These are phyloP conservation scores for Agonopterix alstromeriana DNA, from an alignment of 2,888 invertebrate genomes.

Conservation along the genomic window DNA sequence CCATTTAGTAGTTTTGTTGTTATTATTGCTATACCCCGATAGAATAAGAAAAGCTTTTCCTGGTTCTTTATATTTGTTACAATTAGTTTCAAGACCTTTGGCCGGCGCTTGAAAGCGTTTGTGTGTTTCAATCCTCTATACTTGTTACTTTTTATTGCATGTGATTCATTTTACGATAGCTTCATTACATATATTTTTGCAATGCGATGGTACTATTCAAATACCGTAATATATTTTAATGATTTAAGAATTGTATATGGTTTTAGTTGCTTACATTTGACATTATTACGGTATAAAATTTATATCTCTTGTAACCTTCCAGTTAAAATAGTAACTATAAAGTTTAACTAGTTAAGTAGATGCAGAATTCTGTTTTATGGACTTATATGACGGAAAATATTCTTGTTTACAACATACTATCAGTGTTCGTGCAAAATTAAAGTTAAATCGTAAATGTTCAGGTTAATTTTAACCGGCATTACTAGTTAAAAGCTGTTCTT, in stretches of 20 bases:
- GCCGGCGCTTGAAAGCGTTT: not conserved
- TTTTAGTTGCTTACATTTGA: constrained; percentile 12
- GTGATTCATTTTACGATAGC: constrained; percentile 1
- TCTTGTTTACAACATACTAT: constrained; percentile 3
- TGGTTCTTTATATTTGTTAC: not conserved
- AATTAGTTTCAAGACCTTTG: too few species aligned
- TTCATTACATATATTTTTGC: constrained; percentile 25
- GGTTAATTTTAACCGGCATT: not conserved
- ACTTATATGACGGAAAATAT: constrained; percentile 8
- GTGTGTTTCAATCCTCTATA: not conserved
- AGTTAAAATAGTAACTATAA: constrained; percentile 29
- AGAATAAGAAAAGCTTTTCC: too few species aligned
- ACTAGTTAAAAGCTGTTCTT: not conserved
- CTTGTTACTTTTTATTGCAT: not conserved
- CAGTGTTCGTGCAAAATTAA: not conserved
- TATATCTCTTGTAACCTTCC: constrained; percentile 22
- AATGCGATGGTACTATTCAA: constrained; percentile 22
- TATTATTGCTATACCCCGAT: too few species aligned
- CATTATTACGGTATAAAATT: constrained; percentile 18
- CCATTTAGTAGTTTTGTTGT: too few species aligned
- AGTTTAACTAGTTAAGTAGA: constrained; percentile 12
- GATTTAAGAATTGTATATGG: constrained; percentile 13
- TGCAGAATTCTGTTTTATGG: constrained; percentile 6
- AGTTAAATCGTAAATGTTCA: not conserved
- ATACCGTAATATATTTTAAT: not conserved